phyloP scores from a whole-genome alignment of 2,113 vertebrate species.

The Heptranchias perlo region DNA sequence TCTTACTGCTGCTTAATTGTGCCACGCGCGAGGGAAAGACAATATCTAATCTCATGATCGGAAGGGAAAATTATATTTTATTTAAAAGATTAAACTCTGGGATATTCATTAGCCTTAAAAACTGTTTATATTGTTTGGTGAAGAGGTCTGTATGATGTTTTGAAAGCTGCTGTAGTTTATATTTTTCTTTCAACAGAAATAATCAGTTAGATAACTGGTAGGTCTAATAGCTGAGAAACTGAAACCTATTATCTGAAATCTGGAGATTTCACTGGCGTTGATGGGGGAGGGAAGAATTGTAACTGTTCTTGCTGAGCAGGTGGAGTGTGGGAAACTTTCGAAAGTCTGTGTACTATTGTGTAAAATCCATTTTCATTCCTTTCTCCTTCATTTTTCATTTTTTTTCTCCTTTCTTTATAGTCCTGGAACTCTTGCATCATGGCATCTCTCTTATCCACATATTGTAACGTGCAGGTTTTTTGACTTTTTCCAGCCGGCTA shows the following conservation, averaged over 20 bases:
- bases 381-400: neutral
- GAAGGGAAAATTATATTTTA: neutral
- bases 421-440: neutral
- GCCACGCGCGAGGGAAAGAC: neutral
- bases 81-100: neutral
- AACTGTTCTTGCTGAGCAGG: neutral
- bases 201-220: neutral
- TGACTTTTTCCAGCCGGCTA: neutral
- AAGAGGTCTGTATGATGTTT: neutral
- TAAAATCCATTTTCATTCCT: neutral
- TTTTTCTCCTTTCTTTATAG: neutral
- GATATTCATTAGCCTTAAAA: neutral
- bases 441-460: neutral
- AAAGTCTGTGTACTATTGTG: neutral
- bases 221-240: neutral
- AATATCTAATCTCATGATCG: neutral
- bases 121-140: neutral
- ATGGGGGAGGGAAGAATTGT: neutral
- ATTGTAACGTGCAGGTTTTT: neutral
- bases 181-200: neutral
- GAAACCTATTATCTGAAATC: neutral
- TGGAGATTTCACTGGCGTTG: neutral
- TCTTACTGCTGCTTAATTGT: neutral
- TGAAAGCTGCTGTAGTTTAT: neutral
- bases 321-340: constrained; percentile 18